These are phyloP conservation scores for Sciurus vulgaris DNA, from an alignment of 2,797 vertebrate species.

Conservation along the genomic window DNA sequence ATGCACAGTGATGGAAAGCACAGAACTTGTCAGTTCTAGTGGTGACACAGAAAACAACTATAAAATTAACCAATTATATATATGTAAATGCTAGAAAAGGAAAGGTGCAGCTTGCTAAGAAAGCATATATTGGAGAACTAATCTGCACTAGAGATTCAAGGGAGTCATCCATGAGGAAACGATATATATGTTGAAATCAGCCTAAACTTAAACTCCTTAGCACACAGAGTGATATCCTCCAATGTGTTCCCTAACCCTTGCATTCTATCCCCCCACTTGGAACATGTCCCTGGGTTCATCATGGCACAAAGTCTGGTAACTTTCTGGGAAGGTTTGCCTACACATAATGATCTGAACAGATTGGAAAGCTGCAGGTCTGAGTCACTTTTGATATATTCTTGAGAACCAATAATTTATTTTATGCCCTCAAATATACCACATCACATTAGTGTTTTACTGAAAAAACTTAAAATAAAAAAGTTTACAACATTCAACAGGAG, in stretches of 20 bases:
- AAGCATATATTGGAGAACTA: neutral
- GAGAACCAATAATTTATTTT: neutral
- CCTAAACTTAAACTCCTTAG: neutral
- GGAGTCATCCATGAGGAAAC: neutral
- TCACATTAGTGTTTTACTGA: neutral
- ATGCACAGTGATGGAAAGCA: rapidly evolving
- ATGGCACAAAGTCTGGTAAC: neutral
- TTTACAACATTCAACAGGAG: neutral
- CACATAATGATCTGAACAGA: neutral
- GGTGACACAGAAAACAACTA: neutral
- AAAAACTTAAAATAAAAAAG: neutral
- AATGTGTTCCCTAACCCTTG: neutral
- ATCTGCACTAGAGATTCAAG: neutral
- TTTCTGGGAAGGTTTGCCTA: neutral
- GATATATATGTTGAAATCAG: neutral
- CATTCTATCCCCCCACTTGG: neutral
- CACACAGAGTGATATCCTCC: neutral
- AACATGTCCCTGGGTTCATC: neutral
- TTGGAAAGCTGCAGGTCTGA: neutral
- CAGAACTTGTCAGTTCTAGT: neutral
- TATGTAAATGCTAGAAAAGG: neutral
- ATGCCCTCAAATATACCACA: neutral
- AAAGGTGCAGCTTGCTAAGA: neutral
- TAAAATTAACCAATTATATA: neutral
- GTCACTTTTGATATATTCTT: neutral